Evolutionary conservation across 2,113 vertebrate species (phyloP).

Genomic region (Pseudonaja textilis): DNA sequence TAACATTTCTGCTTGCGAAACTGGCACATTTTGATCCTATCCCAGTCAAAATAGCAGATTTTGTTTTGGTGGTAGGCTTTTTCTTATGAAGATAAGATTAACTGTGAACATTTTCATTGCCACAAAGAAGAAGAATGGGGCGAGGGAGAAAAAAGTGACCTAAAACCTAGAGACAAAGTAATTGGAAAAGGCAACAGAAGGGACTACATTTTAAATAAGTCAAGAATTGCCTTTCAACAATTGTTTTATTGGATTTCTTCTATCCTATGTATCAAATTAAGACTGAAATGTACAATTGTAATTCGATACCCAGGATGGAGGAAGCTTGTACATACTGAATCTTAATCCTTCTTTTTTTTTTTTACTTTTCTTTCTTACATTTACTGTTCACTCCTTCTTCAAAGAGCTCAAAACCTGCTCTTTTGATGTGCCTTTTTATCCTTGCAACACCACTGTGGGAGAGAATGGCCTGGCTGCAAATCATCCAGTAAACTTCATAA

Average conservation of each 20-base stretch:
- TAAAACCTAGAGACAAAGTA: conserved; percentile 4
- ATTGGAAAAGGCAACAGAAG: not conserved
- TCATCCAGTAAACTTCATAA: not conserved
- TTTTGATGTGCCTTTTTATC: not conserved
- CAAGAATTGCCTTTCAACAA: conserved; percentile 40
- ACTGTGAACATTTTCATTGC: conserved; percentile 8
- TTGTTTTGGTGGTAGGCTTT: conserved; percentile 9
- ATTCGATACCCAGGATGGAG: not conserved
- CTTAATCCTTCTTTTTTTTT: not conserved
- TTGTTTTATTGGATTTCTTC: conserved; percentile 26
- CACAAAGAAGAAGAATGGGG: conserved; percentile 20
- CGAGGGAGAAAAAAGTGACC: not conserved
- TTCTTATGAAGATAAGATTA: conserved; percentile 22
- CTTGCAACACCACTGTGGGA: not conserved
- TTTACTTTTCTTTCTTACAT: not conserved
- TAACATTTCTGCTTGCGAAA: conserved; percentile 41
- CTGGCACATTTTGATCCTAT: conserved; percentile 36
- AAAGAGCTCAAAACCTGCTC: not conserved
- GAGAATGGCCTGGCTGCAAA: not conserved
- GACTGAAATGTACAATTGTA: not conserved
- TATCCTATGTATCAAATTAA: conserved; percentile 17
- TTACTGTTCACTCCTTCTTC: not conserved
- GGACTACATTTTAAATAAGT: conserved; percentile 11
- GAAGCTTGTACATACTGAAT: not conserved
- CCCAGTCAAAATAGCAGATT: conserved; percentile 38